Evolutionary conservation across 2,888 invertebrate species (phyloP), one percentile per base, ranked within the genome.

Genomic region (Drosophila neotestacea): DNA sequence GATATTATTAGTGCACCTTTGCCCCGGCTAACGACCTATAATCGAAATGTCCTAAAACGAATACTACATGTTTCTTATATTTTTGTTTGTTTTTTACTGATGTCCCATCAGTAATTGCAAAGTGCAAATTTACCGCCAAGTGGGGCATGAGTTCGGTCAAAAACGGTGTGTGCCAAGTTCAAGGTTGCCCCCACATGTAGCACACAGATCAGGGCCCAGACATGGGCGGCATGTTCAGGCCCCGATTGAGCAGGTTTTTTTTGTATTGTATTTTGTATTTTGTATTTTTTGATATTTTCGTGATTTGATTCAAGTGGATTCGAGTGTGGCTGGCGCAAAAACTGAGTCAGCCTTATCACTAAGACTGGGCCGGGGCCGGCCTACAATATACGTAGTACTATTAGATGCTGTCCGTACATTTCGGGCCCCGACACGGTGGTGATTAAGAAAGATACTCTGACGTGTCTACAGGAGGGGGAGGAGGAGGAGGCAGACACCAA

Each of bases 171-270:
- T 39, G 58, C 27, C 76, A 79, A 76, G 76, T 79, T 76, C 76
- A 76, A 76, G 76, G 76, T 75, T 70, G 41, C 46, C 48, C 60
- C 63, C 34, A 32, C 36, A 34, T 46, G 28, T 36, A 46, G 47
- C 46, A 36, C 10, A 48, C 48, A 32, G 22, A 22, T 30, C 39
- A 32, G 41, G 41, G 55, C 34, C 44, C 68, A 81, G 84, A 77
- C 84, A 65, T 46, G 42, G 47, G 44, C 59, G 61, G 85, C 88
- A 86, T 88, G 89, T 54, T 89, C 88, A 85, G 85, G 85, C 89
- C 85, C 85, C 85, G 85, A 89, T 87, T 87, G 85, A 71, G 70
- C 55, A 59, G 59, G 55, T 61, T 56, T 73, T 51, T 73, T 56
- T 51, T 41, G n/a, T n/a, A n/a, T 63, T 30, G 5, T 32, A 13